Percentiles rank a stretch among this genome's conserved stretches.
Evolutionary conservation across 2,113 vertebrate species (phyloP).

Genomic region (Felis chaus): DNA sequence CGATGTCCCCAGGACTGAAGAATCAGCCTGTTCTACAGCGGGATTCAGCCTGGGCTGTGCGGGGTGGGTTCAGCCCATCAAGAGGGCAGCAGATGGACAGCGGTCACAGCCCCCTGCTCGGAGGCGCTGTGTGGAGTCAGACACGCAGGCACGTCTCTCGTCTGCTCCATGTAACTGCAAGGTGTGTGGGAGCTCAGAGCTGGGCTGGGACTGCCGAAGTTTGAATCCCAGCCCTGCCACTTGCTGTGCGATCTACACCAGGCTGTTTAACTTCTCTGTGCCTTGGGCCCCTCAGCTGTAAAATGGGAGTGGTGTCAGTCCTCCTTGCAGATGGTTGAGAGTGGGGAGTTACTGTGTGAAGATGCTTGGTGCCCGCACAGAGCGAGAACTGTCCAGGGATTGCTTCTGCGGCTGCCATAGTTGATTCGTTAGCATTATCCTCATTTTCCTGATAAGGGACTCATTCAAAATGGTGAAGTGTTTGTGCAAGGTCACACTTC

Average conservation of each 20-base stretch:
- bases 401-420: neutral
- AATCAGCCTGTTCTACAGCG: neutral
- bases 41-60: neutral
- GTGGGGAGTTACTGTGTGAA: neutral
- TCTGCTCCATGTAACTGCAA: neutral
- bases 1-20: too few species aligned
- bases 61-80: neutral
- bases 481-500: neutral
- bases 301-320: neutral
- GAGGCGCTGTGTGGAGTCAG: neutral
- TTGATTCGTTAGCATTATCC: too few species aligned
- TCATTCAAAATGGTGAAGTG: neutral
- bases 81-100: fast-evolving
- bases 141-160: fast-evolving
- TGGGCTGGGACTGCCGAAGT: neutral
- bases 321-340: neutral
- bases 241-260: neutral
- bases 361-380: neutral
- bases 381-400: too few species aligned
- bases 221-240: neutral
- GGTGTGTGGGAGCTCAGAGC: neutral
- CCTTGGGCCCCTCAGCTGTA: neutral
- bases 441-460: neutral
- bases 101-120: neutral
- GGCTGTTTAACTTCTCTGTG: neutral